A percentile compares a stretch with the other conserved stretches of the same genome.
These are phyloP conservation scores for Patiria pectinifera DNA, from an alignment of 53 echinoderm and acorn worm genomes.

Conservation along the genomic window DNA sequence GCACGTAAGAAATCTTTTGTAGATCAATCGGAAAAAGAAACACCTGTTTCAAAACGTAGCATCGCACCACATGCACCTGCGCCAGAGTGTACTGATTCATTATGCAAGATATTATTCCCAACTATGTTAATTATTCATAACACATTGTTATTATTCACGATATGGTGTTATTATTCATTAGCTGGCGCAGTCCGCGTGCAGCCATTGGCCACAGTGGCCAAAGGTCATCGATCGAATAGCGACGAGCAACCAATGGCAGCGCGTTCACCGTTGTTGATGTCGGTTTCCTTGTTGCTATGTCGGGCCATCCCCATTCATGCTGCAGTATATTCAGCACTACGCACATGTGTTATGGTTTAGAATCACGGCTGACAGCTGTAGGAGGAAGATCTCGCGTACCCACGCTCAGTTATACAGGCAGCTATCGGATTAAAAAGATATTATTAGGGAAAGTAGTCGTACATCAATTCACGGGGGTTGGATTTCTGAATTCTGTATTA, in stretches of 20 bases:
- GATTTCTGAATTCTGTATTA: neutral
- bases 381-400: slow-evolving; percentile 15
- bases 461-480: neutral
- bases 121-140: slow-evolving; percentile 9
- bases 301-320: slow-evolving; percentile 30
- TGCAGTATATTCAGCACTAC: neutral
- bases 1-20: neutral
- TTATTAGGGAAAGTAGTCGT: neutral
- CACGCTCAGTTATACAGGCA: slow-evolving; percentile 1
- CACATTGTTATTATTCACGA: slow-evolving; percentile 24
- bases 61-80: neutral
- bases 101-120: slow-evolving; percentile 10
- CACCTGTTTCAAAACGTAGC: neutral
- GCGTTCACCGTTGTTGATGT: slow-evolving; percentile 61
- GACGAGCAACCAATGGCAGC: slow-evolving; percentile 63
- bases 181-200: neutral
- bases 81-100: neutral
- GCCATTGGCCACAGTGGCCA: slow-evolving; percentile 28
- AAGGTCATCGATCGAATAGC: slow-evolving; percentile 50
- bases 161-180: slow-evolving; percentile 40
- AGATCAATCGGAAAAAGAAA: slow-evolving; percentile 23
- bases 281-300: slow-evolving; percentile 79
- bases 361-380: slow-evolving; percentile 73
- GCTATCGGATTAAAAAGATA: slow-evolving; percentile 23
- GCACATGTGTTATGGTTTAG: slow-evolving; percentile 68